phyloP scores from a whole-genome alignment of 2,888 invertebrate genomes.

The Griposia aprilina region DNA sequence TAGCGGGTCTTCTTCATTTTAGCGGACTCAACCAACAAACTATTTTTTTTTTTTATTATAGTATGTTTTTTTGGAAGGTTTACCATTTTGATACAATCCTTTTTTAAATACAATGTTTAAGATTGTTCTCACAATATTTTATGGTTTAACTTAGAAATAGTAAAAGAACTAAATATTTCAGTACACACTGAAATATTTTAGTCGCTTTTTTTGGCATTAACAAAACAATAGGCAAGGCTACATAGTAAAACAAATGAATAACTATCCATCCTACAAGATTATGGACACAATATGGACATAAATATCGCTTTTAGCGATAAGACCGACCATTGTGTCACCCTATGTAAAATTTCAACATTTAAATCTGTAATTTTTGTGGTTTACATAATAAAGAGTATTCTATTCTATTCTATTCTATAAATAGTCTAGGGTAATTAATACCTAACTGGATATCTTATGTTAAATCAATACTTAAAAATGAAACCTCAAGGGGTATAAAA shows the following conservation, averaged over 20 bases:
- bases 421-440: too few species aligned
- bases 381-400: too few species aligned
- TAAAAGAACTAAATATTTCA: not conserved
- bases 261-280: not conserved
- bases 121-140: too few species aligned
- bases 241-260: not conserved
- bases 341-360: too few species aligned
- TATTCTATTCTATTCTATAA: too few species aligned
- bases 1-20: not conserved
- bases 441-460: too few species aligned
- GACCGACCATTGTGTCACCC: too few species aligned
- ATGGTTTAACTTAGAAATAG: not conserved
- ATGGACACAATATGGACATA: too few species aligned
- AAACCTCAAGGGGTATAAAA: constrained; percentile 24
- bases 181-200: not conserved
- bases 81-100: not conserved
- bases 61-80: not conserved
- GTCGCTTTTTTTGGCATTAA: not conserved
- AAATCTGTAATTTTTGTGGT: too few species aligned
- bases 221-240: not conserved
- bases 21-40: not conserved
- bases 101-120: not conserved
- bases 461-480: constrained; percentile 14
- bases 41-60: not conserved
- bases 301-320: too few species aligned